phyloP scores from a whole-genome alignment of 1,140 invertebrate species.

The Dendrolimus punctatus region DNA sequence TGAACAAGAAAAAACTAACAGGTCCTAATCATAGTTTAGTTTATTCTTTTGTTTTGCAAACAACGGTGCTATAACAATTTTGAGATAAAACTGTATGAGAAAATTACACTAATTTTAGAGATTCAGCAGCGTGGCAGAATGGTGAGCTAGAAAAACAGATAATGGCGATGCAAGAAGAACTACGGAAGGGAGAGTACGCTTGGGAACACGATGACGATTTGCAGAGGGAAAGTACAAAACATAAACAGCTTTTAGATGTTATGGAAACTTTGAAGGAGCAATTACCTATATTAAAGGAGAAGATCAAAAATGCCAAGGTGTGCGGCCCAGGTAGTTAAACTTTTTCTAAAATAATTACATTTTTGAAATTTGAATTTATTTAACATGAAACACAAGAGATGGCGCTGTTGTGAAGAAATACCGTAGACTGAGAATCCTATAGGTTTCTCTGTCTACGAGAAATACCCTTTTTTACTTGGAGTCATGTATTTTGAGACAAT shows the following conservation, averaged over 20 bases:
- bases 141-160: conserved; percentile 64
- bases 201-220: conserved; percentile 61
- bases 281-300: conserved; percentile 57
- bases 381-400: no score
- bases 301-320: conserved; percentile 61
- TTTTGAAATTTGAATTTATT: neutral
- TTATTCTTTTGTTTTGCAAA: neutral
- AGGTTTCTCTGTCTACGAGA: no score
- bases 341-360: conserved; percentile 5
- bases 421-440: no score
- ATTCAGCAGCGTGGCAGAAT: conserved; percentile 61
- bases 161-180: conserved; percentile 57
- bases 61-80: neutral
- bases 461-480: no score
- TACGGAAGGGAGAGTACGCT: conserved; percentile 50
- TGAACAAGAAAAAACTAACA: conserved; percentile 65
- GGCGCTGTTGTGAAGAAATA: no score
- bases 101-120: conserved; percentile 30
- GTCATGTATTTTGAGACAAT: no score
- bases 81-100: no score
- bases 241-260: conserved; percentile 51
- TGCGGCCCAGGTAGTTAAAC: conserved; percentile 49
- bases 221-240: conserved; percentile 38
- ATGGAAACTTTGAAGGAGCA: conserved; percentile 52
- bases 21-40: conserved; percentile 25